Evolutionary conservation across 1,140 invertebrate species (phyloP), one percentile per base, ranked within the genome.

Genomic region (Papilio aristodemus): DNA sequence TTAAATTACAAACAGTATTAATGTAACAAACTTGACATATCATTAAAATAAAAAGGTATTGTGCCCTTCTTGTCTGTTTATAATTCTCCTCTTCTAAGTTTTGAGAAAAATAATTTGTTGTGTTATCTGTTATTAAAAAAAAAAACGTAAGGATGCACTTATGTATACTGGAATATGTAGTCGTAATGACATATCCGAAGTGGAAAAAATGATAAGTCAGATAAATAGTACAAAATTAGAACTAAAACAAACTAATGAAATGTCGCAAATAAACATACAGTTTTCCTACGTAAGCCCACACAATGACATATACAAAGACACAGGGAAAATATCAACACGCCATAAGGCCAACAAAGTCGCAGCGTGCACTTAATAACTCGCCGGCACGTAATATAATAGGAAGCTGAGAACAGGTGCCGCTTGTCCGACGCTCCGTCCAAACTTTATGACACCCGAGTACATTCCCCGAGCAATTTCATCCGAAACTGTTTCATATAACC

Each of bases 371-470:
- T 73, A 76, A 77, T 72, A 75, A 74, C 69, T 74, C 57, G 74
- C 71, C 77, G 76, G 79, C 79, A 81, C 76, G 32, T 62, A 62
- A 75, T 80, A 78, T 82, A 82, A 83, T 82, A 72, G 76, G 73
- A 77, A 73, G 70, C 74, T 72, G 76, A 77, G 77, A 80, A 80
- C 80, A 62, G 59, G 59, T 62, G 59, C 32, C 32, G 81, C 79
- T 80, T 78, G 78, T 73, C 73, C 77, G 71, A 71, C 78, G 76
- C 71, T 78, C 75, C 72, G 69, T 73, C 71, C 72, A 81, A 87
- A 87, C 76, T 87, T 87, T 87, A 89, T 85, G 81, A 85, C 81
- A 85, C 76, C 78, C 70, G 76, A 77, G 80, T 70, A 80, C 80
- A 81, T 81, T 83, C 77, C 75, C 76, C 59, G 69, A 82, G 77